Evolutionary conservation across 1,140 invertebrate species (phyloP), one percentile per base, ranked within the genome.

Genomic region (Nasonia longicornis): DNA sequence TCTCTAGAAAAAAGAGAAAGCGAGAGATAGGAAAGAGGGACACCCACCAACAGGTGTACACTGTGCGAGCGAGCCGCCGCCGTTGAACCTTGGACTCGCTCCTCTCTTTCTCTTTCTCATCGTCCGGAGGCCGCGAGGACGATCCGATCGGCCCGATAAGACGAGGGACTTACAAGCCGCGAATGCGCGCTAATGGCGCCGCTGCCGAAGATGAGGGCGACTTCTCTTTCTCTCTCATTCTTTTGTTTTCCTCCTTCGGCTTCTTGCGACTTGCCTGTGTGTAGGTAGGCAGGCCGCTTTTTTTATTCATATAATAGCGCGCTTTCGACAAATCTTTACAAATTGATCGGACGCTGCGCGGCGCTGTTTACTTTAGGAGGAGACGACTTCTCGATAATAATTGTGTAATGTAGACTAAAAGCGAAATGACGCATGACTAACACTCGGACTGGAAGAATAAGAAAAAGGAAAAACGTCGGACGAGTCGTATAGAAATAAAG

Each of bases 161-260:
- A 74, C 31, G 29, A 58, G 42, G 74, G 66, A 63, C 67, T 77
- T 81, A 77, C 45, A 81, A 81, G 75, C 67, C 67, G 80, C 80
- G 74, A 81, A 81, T 77, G 71, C 67, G 74, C 80, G 80, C 74
- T 81, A 81, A 81, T 81, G 80, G 74, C 74, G 67, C 73, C 71
- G 79, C 63, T 64, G 73, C 79, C 64, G 42, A 67, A 26, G 64
- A 67, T 29, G 8, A 67, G 64, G 10, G 10, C 64, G 64, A 16
- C 64, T 81, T 48, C 35, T n/a, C 2, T 77, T 81, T 48, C 35
- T n/a, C 2, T 77, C 31, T 3, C 29, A 45, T 75, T 63, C 29
- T 45, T 14, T 52, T 66, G 52, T 67, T 29, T 29, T 29, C 12
- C 29, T 12, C 14, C 31, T 29, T 16, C 35, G 14, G 70, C 38